Percentiles rank a stretch among this genome's conserved stretches.
Conservation (phyloP, 2,113 vertebrate species). For the Origma solitaria region DNA sequence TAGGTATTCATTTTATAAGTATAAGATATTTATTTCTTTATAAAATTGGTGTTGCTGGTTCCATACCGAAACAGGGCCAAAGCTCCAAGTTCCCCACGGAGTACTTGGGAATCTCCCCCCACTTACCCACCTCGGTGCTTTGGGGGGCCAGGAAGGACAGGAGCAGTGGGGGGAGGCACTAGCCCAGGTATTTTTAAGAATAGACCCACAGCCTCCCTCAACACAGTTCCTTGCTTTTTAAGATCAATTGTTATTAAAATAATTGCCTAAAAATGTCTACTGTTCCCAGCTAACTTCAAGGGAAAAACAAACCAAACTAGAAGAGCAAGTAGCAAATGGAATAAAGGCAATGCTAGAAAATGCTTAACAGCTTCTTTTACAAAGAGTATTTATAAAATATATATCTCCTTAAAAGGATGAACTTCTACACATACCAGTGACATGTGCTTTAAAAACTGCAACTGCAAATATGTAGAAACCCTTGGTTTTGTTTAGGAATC, state of each 20-base stretch:
- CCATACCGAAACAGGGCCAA: not conserved
- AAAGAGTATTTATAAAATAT: not conserved
- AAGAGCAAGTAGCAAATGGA: not conserved
- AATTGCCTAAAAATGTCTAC: not conserved
- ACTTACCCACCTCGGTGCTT: accelerated
- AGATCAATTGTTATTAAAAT: not conserved
- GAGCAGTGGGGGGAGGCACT: accelerated
- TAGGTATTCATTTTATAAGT: not conserved
- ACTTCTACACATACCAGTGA: not conserved
- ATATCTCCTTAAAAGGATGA: not conserved
- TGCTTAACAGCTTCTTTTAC: not conserved
- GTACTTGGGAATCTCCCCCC: not conserved
- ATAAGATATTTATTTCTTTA: slow-evolving; percentile 14
- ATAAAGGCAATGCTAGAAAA: not conserved
- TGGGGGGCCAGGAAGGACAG: not conserved
- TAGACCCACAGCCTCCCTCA: accelerated
- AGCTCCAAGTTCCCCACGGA: not conserved
- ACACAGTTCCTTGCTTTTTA: not conserved
- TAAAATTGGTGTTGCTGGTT: not conserved
- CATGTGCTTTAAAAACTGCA: not conserved
- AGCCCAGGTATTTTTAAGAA: not conserved
- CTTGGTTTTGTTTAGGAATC: not conserved
- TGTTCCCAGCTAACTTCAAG: not conserved
- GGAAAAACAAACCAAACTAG: not conserved
- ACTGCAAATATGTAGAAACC: not conserved